These are phyloP conservation scores for Alces alces DNA, from an alignment of 2,113 vertebrate genomes.

Conservation along the genomic window DNA sequence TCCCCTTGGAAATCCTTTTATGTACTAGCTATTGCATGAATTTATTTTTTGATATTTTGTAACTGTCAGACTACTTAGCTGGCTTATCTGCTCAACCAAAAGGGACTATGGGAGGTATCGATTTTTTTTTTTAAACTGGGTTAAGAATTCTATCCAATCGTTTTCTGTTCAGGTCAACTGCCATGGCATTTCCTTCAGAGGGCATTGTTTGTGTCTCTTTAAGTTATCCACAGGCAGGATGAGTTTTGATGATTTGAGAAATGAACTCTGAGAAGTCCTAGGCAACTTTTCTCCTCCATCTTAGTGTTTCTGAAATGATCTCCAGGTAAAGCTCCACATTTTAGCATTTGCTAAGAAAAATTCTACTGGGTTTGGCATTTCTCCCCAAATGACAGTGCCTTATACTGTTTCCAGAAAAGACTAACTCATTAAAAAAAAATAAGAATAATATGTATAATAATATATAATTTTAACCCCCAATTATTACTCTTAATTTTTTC, in stretches of 20 bases:
- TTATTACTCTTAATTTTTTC: neutral
- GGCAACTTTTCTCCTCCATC: conserved; percentile 35
- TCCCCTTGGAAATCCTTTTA: conserved; percentile 69
- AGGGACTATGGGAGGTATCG: conserved; percentile 61
- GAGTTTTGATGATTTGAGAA: conserved; percentile 54
- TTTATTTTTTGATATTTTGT: conserved; percentile 75
- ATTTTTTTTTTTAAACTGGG: conserved; percentile 20
- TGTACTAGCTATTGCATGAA: conserved; percentile 81
- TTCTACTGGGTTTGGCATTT: conserved; percentile 33
- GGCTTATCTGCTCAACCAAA: conserved; percentile 69
- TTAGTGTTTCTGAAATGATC: conserved; percentile 56
- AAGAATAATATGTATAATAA: neutral
- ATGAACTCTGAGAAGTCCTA: conserved; percentile 38
- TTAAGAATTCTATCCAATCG: conserved; percentile 56
- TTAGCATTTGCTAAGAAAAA: conserved; percentile 35
- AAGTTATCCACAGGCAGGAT: conserved; percentile 58
- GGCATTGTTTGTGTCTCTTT: conserved; percentile 67
- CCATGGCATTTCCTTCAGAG: conserved; percentile 57
- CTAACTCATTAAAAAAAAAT: neutral
- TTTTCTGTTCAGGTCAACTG: conserved; percentile 49
- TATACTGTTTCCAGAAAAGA: conserved; percentile 13
- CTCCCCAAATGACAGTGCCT: conserved; percentile 23
- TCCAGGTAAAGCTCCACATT: conserved; percentile 34
- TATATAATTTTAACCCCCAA: neutral
- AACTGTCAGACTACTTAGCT: conserved; percentile 77